These are phyloP conservation scores for Sylvia borin DNA, from an alignment of 2,797 vertebrate genomes.

Conservation along the genomic window DNA sequence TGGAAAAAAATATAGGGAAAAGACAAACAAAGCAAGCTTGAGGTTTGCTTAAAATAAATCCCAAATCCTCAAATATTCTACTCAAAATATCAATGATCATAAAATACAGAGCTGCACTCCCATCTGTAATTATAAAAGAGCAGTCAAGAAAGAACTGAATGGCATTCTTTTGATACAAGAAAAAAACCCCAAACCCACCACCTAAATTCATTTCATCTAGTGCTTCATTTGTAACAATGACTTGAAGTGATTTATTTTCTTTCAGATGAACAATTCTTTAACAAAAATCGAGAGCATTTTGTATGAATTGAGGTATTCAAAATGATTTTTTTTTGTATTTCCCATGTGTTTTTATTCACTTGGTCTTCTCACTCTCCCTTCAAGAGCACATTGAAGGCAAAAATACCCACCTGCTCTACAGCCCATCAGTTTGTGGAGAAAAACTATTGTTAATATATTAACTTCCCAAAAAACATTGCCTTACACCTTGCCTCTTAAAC, in stretches of 20 bases:
- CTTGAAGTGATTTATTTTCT: neutral
- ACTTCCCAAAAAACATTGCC: neutral
- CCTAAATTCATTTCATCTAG: neutral
- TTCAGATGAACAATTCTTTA: neutral
- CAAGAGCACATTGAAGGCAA: neutral
- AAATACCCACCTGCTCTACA: neutral
- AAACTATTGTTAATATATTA: neutral
- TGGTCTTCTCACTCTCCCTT: neutral
- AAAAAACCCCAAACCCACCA: neutral
- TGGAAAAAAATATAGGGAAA: neutral
- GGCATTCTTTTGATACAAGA: neutral
- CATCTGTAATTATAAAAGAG: neutral
- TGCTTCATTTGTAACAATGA: neutral
- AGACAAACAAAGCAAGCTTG: neutral
- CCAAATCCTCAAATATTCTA: neutral
- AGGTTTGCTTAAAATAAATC: neutral
- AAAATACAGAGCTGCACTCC: neutral
- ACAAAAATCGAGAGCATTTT: neutral
- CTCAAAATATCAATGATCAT: neutral
- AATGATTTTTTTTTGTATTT: neutral
- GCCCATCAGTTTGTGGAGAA: neutral
- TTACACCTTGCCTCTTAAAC: neutral
- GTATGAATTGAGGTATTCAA: neutral
- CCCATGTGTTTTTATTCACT: neutral
- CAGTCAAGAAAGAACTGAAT: neutral